Conservation (phyloP, 2,113 vertebrate species). For the Elaphurus davidianus region DNA sequence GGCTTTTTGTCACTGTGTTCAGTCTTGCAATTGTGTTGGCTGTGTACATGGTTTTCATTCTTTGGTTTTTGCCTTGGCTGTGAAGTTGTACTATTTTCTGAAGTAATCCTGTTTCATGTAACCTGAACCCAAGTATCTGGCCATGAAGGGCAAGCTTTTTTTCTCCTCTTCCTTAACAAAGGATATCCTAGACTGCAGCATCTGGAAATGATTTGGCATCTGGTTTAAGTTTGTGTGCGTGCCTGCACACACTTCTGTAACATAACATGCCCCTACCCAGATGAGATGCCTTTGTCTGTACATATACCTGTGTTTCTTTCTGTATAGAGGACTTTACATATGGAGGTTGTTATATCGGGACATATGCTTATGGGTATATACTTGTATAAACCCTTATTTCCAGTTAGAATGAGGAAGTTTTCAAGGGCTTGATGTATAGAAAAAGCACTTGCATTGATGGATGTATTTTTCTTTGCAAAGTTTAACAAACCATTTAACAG, state of each 20-base stretch:
- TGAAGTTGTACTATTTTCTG: conserved; percentile 50
- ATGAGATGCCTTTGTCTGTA: not conserved
- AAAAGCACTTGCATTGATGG: not conserved
- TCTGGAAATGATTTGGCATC: conserved; percentile 60
- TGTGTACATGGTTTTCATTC: conserved; percentile 16
- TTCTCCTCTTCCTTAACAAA: conserved; percentile 41
- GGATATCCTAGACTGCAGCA: not conserved
- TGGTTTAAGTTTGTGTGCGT: conserved; percentile 5
- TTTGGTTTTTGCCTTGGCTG: conserved; percentile 58
- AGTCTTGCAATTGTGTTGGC: not conserved
- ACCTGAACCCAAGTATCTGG: conserved; percentile 53
- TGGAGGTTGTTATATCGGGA: not conserved
- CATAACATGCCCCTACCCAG: not conserved
- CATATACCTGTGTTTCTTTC: not conserved
- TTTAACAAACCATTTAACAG: conserved; percentile 51
- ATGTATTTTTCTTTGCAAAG: conserved; percentile 46
- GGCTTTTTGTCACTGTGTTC: not conserved
- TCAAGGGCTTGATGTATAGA: not conserved
- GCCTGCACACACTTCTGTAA: not conserved
- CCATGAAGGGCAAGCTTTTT: not conserved
- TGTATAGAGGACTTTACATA: not conserved
- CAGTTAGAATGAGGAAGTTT: not conserved
- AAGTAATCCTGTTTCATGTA: conserved; percentile 50
- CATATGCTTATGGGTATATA: not conserved
- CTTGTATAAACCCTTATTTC: not conserved